These are phyloP conservation scores for Calephelis virginiensis DNA, from an alignment of 1,140 invertebrate species.

Conservation along the genomic window DNA sequence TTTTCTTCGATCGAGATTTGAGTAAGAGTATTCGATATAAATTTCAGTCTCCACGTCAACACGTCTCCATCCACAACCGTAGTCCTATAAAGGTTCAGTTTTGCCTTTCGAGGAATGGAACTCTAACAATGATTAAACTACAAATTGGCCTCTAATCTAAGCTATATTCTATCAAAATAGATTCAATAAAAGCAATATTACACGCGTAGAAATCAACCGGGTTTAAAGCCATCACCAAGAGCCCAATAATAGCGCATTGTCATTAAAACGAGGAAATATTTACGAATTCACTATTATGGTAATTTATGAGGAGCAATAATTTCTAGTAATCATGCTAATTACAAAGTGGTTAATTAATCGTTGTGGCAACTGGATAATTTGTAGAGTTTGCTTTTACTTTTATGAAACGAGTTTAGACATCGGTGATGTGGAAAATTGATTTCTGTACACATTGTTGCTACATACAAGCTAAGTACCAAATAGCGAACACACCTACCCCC, in stretches of 20 bases:
- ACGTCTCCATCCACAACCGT: no score
- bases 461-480: neutral
- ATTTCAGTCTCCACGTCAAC: no score
- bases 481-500: no score
- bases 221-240: neutral
- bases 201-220: no score
- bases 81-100: no score
- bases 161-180: no score
- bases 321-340: conserved; percentile 7
- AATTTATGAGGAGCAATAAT: conserved; percentile 2
- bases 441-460: neutral
- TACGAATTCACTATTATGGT: neutral
- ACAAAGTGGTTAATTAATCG: conserved; percentile 3
- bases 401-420: conserved; percentile 8
- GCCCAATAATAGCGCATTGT: neutral
- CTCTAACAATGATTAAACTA: no score
- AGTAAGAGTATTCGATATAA: no score
- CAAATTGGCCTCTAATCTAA: no score
- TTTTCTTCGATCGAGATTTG: no score
- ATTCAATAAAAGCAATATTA: no score
- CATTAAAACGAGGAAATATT: conserved; percentile 12
- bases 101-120: no score
- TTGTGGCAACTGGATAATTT: conserved; percentile 8
- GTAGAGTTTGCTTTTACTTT: conserved; percentile 8
- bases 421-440: conserved; percentile 9